Evolutionary conservation across 2,113 vertebrate species (phyloP), one percentile per base, ranked within the genome.

Genomic region (Phyllostomus hastatus): DNA sequence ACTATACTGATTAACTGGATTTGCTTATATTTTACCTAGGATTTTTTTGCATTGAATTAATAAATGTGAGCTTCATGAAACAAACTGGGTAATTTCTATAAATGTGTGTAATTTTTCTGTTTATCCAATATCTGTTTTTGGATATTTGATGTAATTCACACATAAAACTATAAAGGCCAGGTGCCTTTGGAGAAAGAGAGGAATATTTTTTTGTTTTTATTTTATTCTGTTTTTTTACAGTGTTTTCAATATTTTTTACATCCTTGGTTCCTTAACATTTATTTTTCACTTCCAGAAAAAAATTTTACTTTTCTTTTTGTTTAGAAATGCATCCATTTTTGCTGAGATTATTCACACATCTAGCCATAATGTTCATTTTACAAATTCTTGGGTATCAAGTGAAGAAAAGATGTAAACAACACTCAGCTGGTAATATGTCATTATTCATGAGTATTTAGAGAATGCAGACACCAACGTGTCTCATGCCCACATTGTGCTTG

Each of bases 91-190:
- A 10, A 35, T 80, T 80, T 59, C 41, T 17, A 17, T 57, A 35
- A 16, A 24, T 57, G 24, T 14, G 79, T 73, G 4, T 19, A 3
- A 35, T 35, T 48, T 48, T 22, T 81, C 3, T 28, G 10, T 33
- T 61, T 64, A 38, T 19, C 20, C 8, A 81, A 4, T 26, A 46
- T 57, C 41, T 72, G 22, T 54, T 91, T 93, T 89, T 50, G 50
- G 91, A 83, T 84, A 79, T 69, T 83, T 75, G 19, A 41, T 76
- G 43, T 28, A 81, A 84, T 82, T 96, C 90, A 96, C 59, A 41
- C 66, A 67, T 81, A 95, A 84, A 95, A 94, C 91, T 38, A 57
- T 38, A 38, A 72, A 82, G 78, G 10, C 78, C 48, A 66, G 6
- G 28, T 86, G 48, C 88, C 78, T 95, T 81, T 67, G 33, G 15